These are phyloP conservation scores for Anoplophora glabripennis DNA, from an alignment of 1,140 invertebrate species.

Conservation along the genomic window DNA sequence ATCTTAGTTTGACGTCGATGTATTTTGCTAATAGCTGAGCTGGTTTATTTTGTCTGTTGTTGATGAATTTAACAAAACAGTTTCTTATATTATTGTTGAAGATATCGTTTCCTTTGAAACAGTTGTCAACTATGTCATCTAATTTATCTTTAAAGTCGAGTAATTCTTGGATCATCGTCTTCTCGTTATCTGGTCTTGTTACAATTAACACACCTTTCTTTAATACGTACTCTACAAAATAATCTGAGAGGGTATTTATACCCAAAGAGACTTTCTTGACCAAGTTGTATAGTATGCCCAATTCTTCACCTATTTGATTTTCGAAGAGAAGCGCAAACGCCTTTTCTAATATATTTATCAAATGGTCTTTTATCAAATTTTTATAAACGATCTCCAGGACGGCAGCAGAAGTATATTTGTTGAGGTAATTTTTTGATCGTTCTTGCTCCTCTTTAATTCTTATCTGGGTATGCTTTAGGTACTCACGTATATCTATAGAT, in stretches of 20 bases:
- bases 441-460: conserved; percentile 90
- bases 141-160: conserved; percentile 97
- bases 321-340: conserved; percentile 86
- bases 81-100: conserved; percentile 92
- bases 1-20: conserved; percentile 62
- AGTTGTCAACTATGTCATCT: conserved; percentile 85
- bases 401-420: background rate
- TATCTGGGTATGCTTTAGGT: conserved; percentile 89
- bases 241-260: conserved; percentile 76
- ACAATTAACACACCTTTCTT: conserved; percentile 93
- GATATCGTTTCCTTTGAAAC: conserved; percentile 90
- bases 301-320: conserved; percentile 80
- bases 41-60: conserved; percentile 93
- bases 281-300: conserved; percentile 83
- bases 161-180: conserved; percentile 91
- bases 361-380: conserved; percentile 84
- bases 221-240: conserved; percentile 93
- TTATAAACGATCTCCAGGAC: conserved; percentile 48
- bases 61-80: conserved; percentile 95
- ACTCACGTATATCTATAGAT: conserved; percentile 86
- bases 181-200: conserved; percentile 95
- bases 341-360: conserved; percentile 84
- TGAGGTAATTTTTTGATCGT: conserved; percentile 71
- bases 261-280: conserved; percentile 88
- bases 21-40: conserved; percentile 90